These are phyloP conservation scores for Acestrorhynchus altus DNA, from an alignment of 2,797 vertebrate species.

Conservation along the genomic window DNA sequence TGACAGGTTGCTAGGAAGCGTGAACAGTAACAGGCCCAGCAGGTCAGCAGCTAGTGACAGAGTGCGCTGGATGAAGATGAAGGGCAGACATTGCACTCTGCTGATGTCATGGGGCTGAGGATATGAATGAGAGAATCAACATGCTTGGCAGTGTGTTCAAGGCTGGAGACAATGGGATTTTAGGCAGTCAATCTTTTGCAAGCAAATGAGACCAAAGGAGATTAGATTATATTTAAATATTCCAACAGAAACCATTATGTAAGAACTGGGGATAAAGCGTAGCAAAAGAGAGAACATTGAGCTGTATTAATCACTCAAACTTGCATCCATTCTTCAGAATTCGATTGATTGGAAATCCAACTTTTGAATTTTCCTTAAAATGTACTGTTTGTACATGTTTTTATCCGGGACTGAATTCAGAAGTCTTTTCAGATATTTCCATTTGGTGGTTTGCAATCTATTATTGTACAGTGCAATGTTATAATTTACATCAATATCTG, in stretches of 20 bases:
- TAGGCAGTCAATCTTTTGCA: background rate
- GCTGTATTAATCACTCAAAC: background rate
- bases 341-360: too few relatives aligned
- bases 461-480: too few relatives aligned
- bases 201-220: constrained; percentile 4
- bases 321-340: too few relatives aligned
- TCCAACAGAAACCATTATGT: background rate
- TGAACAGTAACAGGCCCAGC: constrained; percentile 24
- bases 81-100: constrained; percentile 14
- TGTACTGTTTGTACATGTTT: too few relatives aligned
- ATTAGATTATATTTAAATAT: background rate
- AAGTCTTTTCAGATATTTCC: too few relatives aligned
- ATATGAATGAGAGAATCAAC: constrained; percentile 6
- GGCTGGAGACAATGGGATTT: background rate
- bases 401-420: too few relatives aligned
- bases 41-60: constrained; percentile 39
- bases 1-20: constrained; percentile 10
- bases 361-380: too few relatives aligned
- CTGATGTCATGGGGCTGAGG: constrained; percentile 21
- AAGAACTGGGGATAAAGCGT: too few relatives aligned
- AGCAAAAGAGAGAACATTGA: background rate
- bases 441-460: too few relatives aligned
- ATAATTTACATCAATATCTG: too few relatives aligned
- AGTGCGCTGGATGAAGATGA: constrained; percentile 26
- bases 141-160: background rate